These are phyloP conservation scores for Listronotus oregonensis DNA, from an alignment of 1,140 invertebrate species.

Conservation along the genomic window DNA sequence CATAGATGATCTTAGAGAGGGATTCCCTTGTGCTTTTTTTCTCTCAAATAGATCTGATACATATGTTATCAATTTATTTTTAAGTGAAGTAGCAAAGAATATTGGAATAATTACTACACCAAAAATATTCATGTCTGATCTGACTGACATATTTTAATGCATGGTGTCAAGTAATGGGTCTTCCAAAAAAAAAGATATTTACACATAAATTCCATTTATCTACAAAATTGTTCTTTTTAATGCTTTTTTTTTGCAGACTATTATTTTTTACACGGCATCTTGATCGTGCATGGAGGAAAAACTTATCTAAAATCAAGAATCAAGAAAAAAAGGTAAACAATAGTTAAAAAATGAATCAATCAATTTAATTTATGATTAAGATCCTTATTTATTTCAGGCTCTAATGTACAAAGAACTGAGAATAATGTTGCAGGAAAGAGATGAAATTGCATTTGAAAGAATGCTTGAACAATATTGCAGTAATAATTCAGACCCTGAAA, in stretches of 20 bases:
- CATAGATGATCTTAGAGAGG: constrained; percentile 25
- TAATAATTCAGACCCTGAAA: neutral
- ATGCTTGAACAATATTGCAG: neutral
- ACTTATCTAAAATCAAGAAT: neutral
- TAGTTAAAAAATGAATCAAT: no score
- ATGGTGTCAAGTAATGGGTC: constrained; percentile 25
- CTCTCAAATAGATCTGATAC: constrained; percentile 26
- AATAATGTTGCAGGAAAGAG: neutral
- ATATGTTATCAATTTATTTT: constrained; percentile 15
- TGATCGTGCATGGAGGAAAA: no score
- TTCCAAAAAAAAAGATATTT: neutral
- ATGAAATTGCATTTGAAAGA: neutral
- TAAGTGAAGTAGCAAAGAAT: constrained; percentile 8
- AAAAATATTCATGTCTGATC: constrained; percentile 31
- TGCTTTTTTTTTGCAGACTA: no score
- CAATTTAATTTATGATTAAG: no score
- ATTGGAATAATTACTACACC: constrained; percentile 1
- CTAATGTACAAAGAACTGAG: neutral
- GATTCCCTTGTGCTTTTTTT: constrained; percentile 25
- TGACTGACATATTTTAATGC: constrained; percentile 19
- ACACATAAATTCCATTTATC: neutral
- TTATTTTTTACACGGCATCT: no score
- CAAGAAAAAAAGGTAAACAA: neutral
- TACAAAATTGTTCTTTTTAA: no score
- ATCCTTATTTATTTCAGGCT: neutral